phyloP scores from a whole-genome alignment of 2,888 invertebrate genomes.

The Melikaiella ostensackeni region DNA sequence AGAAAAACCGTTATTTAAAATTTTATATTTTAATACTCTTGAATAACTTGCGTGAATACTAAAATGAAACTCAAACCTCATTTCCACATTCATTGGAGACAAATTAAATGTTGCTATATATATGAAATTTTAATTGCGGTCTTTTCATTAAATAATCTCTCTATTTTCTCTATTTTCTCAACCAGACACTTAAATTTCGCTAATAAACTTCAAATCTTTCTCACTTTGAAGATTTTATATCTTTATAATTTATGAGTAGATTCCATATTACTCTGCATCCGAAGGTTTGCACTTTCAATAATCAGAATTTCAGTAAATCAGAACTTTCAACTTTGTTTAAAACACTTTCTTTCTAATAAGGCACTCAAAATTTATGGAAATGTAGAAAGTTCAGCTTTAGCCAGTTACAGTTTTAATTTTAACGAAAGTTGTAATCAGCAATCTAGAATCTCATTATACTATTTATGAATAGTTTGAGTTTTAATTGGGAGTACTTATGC shows the following conservation, averaged over 20 bases:
- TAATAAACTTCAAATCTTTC: background rate
- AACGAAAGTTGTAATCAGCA: background rate
- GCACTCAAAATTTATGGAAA: background rate
- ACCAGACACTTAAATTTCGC: background rate
- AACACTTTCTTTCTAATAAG: background rate
- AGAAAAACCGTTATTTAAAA: too few relatives aligned
- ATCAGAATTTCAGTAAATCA: background rate
- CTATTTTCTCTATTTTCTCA: too few relatives aligned
- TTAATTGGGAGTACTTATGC: background rate
- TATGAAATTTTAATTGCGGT: too few relatives aligned
- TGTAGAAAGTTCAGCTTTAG: background rate
- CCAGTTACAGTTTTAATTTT: background rate
- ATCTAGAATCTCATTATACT: background rate
- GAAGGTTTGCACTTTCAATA: background rate
- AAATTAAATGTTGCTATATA: too few relatives aligned
- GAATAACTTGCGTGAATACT: too few relatives aligned
- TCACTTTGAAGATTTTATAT: background rate
- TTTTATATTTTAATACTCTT: too few relatives aligned
- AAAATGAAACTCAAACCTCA: too few relatives aligned
- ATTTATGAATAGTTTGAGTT: background rate
- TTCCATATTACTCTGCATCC: background rate
- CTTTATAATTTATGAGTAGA: background rate
- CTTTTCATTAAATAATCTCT: too few relatives aligned
- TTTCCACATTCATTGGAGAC: too few relatives aligned
- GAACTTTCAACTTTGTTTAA: background rate